These are phyloP conservation scores for Chelonia mydas DNA, from an alignment of 2,797 vertebrate genomes.

Conservation along the genomic window DNA sequence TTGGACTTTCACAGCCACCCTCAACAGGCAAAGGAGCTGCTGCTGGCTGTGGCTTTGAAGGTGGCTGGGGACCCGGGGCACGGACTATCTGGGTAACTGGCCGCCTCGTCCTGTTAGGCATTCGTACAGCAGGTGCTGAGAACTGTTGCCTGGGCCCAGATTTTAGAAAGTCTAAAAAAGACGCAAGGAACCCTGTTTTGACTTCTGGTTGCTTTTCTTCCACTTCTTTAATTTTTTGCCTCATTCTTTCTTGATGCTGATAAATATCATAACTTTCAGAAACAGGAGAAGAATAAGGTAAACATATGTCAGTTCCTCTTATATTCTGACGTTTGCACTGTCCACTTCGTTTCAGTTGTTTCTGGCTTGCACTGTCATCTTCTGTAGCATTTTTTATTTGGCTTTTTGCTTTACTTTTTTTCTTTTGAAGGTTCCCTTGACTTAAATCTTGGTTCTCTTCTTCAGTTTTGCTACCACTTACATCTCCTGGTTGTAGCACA, in stretches of 20 bases:
- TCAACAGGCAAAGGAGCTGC: conserved; percentile 79
- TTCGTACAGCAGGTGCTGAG: conserved; percentile 90
- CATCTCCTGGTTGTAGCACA: conserved; percentile 73
- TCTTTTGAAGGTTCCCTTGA: conserved; percentile 86
- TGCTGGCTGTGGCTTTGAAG: conserved; percentile 82
- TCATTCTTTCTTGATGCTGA: conserved; percentile 96
- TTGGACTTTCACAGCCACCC: conserved; percentile 77
- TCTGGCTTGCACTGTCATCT: conserved; percentile 84
- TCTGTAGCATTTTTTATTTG: conserved; percentile 84
- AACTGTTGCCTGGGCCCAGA: conserved; percentile 96
- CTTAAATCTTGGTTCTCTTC: conserved; percentile 83
- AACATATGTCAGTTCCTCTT: conserved; percentile 85
- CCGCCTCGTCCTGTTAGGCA: conserved; percentile 89
- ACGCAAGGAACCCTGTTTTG: conserved; percentile 97
- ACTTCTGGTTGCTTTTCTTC: conserved; percentile 99
- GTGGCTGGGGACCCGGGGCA: conserved; percentile 80
- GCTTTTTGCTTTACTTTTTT: conserved; percentile 88
- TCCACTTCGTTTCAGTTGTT: conserved; percentile 84
- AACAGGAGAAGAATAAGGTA: conserved; percentile 83
- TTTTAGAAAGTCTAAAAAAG: conserved; percentile 98
- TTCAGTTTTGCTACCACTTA: conserved; percentile 83
- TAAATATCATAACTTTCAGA: conserved; percentile 89
- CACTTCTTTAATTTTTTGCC: conserved; percentile 97
- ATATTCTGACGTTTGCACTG: conserved; percentile 91
- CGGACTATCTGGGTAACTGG: conserved; percentile 85